Conservation (phyloP, 2,113 vertebrate species). For the Lycaon pictus region DNA sequence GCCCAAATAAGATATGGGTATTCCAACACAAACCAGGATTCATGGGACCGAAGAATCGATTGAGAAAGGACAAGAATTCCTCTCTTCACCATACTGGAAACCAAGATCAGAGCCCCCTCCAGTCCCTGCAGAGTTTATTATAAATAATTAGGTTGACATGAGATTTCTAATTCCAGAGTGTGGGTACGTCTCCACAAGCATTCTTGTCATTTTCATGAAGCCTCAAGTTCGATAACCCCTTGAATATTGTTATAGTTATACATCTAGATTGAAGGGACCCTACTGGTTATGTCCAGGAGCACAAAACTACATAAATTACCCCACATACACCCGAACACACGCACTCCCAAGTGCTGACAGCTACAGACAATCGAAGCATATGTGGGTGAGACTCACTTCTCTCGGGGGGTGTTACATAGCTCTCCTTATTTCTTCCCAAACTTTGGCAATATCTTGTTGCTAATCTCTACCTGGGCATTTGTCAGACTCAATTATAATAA, state of each 20-base stretch:
- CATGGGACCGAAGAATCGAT: not conserved
- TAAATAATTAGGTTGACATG: not conserved
- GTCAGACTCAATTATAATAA: not conserved
- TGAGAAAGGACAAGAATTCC: not conserved
- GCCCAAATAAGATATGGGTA: not conserved
- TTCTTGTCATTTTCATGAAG: not conserved
- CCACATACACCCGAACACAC: not conserved
- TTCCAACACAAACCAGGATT: not conserved
- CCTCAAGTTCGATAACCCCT: not conserved
- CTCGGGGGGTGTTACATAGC: not conserved
- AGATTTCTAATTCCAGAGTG: conserved; percentile 22
- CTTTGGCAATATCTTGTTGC: not conserved
- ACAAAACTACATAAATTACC: not conserved
- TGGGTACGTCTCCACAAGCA: not conserved
- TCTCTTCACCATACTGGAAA: not conserved
- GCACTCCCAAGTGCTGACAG: not conserved
- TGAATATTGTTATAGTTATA: not conserved
- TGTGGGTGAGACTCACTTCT: not conserved
- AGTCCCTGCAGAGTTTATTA: not conserved
- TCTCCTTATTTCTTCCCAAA: not conserved
- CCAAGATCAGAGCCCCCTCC: not conserved
- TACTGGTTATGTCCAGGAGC: not conserved
- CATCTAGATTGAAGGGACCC: not conserved
- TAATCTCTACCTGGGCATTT: not conserved
- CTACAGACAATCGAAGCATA: not conserved